Evolutionary conservation across 2,888 invertebrate species (phyloP), one percentile per base, ranked within the genome.

Genomic region (Pyrgus malvae): DNA sequence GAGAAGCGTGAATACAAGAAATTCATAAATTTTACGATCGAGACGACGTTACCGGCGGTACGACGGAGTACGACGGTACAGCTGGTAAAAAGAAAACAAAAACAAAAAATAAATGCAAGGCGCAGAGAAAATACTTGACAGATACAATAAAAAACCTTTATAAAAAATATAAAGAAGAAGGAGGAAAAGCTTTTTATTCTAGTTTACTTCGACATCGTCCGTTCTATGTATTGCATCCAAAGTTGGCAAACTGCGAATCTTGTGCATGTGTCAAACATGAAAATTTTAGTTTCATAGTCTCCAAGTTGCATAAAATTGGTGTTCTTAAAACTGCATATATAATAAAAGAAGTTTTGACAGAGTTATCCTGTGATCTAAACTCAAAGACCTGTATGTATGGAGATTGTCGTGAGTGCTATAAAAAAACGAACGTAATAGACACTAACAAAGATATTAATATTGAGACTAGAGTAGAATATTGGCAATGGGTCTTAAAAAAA

Each of bases 1-100:
- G n/a, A n/a, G n/a, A n/a, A n/a, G 62, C 29, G 2, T 29, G 4
- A 29, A 29, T 9, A 29, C n/a, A n/a, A n/a, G 29, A 29, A 29
- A 29, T 31, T 11, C 11, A 3, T 4, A 11, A 1, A 31, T 31
- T 31, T 7, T 11, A 4, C 12, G 11, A 11, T 4, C n/a, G 31
- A 11, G 31, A 31, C 12, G 31, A 31, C n/a, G n/a, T n/a, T 11
- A 11, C 4, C n/a, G 4, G 11, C 7, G 2, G 31, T 2, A 11
- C 2, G 2, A 11, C 31, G n/a, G n/a, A n/a, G n/a, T n/a, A n/a
- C n/a, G n/a, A n/a, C n/a, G n/a, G n/a, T n/a, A n/a, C n/a, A 11
- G 31, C 31, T 6, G 31, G 31, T 2, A 8, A 11, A 31, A 31
- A 31, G 12, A 12, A 31, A 6, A 5, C 5, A 3, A 31, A 2